Base-by-base conservation (phyloP, 2,113 vertebrate genomes). In the Stigmatopora nigra region DNA sequence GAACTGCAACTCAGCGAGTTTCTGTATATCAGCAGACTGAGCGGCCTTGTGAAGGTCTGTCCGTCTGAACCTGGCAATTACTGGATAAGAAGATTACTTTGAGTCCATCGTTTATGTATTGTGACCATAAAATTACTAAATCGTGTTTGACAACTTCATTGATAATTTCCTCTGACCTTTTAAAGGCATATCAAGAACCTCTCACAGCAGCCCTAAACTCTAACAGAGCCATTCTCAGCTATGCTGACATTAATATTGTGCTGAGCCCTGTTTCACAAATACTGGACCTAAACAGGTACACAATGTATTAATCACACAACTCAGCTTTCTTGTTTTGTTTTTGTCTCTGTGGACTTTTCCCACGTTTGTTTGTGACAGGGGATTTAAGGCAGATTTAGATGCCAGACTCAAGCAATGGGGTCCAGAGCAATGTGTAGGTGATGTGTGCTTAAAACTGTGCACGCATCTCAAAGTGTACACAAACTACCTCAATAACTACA, bases 401-500 rank as follows among this genome's bases (percentile, higher is more conserved):
- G 68, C 83, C 65, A 79, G 90, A 65, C 71, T 93, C 52, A 79
- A 85, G 72, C 89, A 90, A 47, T 93, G 90, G 92, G 82, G 81
- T 6, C 88, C 91, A 1, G 72, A 87, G 38, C 91, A 93, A 71
- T 89, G 91, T 63, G 66, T 93, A 2, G 91, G 91, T 35, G 91
- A 93, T 13, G 81, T 92, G 75, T 84, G 90, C 60, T 46, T 87
- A 0, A 91, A 88, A 22, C 88, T 94, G 69, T 90, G 87, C 78
- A 88, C 82, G 44, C 86, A 84, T 16, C 65, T 95, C 73, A 79
- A 87, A 64, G 82, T 73, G 11, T 89, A 89, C 41, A 90, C 86
- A 67, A 93, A 90, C 83, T 93, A 93, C 78, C 89, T 93, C 69
- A 92, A 93, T 81, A 92, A 92, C 77, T 92, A 94, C 64, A 65